These are phyloP conservation scores for Catagonus wagneri DNA, from an alignment of 2,113 vertebrate genomes.

Conservation along the genomic window DNA sequence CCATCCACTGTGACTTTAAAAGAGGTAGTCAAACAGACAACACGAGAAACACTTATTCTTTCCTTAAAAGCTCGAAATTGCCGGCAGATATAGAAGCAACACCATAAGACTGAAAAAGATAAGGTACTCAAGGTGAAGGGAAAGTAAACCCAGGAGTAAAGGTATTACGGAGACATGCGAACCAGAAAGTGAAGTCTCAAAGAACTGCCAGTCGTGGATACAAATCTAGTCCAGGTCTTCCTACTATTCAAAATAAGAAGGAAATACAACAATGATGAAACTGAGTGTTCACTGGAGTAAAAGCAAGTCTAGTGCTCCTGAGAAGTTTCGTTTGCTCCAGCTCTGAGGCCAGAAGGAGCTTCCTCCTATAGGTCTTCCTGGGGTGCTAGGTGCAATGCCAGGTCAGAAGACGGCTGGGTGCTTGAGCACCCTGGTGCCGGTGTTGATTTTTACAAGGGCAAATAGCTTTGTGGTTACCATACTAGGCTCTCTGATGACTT, in stretches of 20 bases:
- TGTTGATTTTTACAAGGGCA: not conserved
- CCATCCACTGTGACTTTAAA: constrained; percentile 31
- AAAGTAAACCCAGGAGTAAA: constrained; percentile 20
- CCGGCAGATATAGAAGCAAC: constrained; percentile 46
- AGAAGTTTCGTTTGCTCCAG: constrained; percentile 1
- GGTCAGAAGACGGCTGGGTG: not conserved
- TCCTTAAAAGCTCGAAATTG: not conserved
- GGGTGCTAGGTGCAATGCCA: not conserved
- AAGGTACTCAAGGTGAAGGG: not conserved
- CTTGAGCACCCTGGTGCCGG: fast-evolving
- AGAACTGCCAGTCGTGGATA: not conserved
- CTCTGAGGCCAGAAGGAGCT: not conserved
- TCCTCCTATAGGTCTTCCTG: not conserved
- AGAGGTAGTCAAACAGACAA: not conserved
- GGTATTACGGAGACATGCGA: not conserved
- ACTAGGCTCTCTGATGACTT: not conserved
- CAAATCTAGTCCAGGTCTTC: not conserved
- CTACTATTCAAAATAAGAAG: constrained; percentile 30
- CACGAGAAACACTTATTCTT: constrained; percentile 45
- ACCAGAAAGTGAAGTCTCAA: not conserved
- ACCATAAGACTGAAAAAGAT: constrained; percentile 43
- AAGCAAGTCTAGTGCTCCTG: not conserved
- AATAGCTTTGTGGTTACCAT: not conserved
- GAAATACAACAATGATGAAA: constrained; percentile 9
- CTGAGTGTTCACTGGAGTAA: not conserved